These are phyloP conservation scores for Sebastes steindachneri DNA, from an alignment of 2,797 vertebrate genomes.

Conservation along the genomic window DNA sequence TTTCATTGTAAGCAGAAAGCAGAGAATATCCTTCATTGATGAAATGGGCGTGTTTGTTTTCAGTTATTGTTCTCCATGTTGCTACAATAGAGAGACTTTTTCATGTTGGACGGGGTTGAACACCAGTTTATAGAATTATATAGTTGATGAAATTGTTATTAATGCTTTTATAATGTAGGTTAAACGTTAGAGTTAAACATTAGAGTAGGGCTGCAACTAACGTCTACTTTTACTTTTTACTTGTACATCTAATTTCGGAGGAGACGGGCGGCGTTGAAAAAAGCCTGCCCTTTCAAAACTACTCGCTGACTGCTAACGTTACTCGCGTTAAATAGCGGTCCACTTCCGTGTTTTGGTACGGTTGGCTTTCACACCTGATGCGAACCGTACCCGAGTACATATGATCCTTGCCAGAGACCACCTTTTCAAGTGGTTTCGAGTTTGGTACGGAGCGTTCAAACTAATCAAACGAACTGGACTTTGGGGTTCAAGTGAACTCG, in stretches of 20 bases:
- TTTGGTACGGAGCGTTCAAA: no score
- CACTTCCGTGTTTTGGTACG: no score
- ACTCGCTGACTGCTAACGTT: no score
- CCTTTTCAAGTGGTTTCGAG: no score
- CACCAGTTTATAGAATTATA: not conserved
- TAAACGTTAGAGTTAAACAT: not conserved
- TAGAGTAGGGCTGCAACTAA: not conserved
- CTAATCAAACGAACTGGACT: no score
- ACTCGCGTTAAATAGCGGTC: fast-evolving
- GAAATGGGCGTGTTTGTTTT: not conserved
- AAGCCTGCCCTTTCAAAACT: no score
- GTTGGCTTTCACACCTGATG: no score
- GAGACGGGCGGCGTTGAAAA: no score
- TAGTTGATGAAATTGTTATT: not conserved
- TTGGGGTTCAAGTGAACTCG: no score
- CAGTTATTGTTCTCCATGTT: not conserved
- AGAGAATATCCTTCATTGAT: not conserved
- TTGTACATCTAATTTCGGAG: no score
- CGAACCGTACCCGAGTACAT: no score
- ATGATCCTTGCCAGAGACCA: no score
- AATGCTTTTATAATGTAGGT: not conserved
- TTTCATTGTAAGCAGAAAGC: not conserved
- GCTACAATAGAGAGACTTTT: not conserved
- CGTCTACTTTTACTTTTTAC: not conserved
- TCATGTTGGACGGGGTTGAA: not conserved